Evolutionary conservation across 1,140 invertebrate genomes (phyloP), one percentile per base, ranked within the genome.

Genomic region (Drosophila malerkotliana): DNA sequence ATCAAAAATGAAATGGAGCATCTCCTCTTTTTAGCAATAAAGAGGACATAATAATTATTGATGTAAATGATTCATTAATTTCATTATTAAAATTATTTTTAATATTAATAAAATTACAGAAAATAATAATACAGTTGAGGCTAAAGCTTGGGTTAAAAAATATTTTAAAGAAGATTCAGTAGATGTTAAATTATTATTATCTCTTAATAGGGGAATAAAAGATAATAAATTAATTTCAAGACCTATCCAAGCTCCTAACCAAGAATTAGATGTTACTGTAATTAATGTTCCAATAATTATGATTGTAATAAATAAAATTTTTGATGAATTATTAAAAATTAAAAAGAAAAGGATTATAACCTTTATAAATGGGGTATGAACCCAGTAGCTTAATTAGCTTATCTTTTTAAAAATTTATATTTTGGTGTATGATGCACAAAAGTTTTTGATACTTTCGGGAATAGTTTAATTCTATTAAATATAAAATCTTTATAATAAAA

Each of bases 161-260:
- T 93, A 93, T 92, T 93, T 93, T 92, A 93, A 77, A 37, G 92
- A 83, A 44, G 92, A 74, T 92, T 93, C 92, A 10, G 91, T 72
- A 12, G 87, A 73, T 74, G 90, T 80, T 63, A 91, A 79, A 84
- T 93, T 93, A 72, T 92, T 93, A 48, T 72, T 90, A 64, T 79
- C 77, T 78, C 83, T 92, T 81, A 93, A 90, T 72, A 93, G 59
- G 47, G 92, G 92, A 41, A 93, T 93, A 92, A 93, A 92, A 62
- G 88, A 91, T 60, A 93, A 75, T 64, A 93, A 78, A 92, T 93
- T 93, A 92, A 93, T 93, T 93, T 93, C 92, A 92, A 93, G 88
- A n/a, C 92, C 92, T 91, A 93, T 92, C 92, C 92, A 93, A 90
- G 92, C 92, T 67, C 90, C 80, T 72, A 93, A 74, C 89, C 92